Evolutionary conservation across 2,113 vertebrate genomes (phyloP).

Genomic region (Nycticorax nycticorax): DNA sequence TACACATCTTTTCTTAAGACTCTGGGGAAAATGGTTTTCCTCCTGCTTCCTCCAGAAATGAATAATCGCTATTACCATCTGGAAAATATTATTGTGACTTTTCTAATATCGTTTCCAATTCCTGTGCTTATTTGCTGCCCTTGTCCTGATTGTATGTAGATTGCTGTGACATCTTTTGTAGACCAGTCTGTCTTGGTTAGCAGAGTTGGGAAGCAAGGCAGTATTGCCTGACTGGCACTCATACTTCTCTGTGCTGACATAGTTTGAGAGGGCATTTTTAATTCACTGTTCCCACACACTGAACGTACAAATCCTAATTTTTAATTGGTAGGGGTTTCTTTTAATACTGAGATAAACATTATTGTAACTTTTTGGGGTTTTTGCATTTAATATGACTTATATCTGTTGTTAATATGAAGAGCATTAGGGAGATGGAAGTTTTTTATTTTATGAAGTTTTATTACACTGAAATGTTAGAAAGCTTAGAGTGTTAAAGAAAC

Average conservation of each 20-base stretch:
- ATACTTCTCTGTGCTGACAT: background rate
- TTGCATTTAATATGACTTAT: background rate
- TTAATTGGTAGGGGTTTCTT: background rate
- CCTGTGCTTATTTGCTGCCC: background rate
- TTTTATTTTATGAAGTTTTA: background rate
- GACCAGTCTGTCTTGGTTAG: background rate
- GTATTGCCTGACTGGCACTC: background rate
- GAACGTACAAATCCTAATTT: background rate
- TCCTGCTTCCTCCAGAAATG: conserved; percentile 3
- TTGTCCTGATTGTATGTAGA: background rate
- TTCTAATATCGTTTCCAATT: background rate
- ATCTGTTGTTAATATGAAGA: background rate
- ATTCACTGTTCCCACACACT: background rate
- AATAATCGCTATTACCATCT: background rate
- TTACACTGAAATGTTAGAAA: background rate
- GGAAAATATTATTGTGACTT: conserved; percentile 27
- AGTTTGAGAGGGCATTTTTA: background rate
- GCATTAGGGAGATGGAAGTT: background rate
- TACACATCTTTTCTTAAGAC: background rate
- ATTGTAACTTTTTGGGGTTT: background rate
- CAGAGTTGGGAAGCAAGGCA: background rate
- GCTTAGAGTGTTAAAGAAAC: background rate
- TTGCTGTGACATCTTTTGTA: background rate
- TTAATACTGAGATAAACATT: background rate
- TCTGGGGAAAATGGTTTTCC: background rate